Percentiles rank a stretch among this genome's conserved stretches.
These are phyloP conservation scores for Heliconius himera DNA, from an alignment of 1,140 invertebrate species.

Conservation along the genomic window DNA sequence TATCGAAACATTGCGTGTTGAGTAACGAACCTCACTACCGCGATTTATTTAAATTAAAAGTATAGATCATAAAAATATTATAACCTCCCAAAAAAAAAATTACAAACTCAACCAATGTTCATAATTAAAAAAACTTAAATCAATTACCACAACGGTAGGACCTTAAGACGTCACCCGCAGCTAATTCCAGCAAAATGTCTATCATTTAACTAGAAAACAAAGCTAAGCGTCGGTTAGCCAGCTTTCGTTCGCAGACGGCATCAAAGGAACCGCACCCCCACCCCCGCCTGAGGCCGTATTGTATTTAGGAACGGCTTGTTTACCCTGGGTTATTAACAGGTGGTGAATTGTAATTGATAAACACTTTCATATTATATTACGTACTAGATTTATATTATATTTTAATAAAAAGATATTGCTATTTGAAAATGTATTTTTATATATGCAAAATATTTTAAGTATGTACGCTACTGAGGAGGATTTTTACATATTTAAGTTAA, in stretches of 20 bases:
- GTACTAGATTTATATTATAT: neutral
- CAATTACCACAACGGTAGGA: neutral
- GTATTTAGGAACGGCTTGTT: constrained; percentile 52
- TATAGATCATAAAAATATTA: neutral
- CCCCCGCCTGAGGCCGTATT: constrained; percentile 52
- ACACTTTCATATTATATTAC: neutral
- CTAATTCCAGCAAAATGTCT: constrained; percentile 62
- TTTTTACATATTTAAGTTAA: neutral
- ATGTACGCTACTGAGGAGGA: too few species aligned
- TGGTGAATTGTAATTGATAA: constrained; percentile 32
- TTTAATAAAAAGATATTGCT: neutral
- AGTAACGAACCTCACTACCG: too few species aligned
- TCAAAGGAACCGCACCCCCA: constrained; percentile 68
- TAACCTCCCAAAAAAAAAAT: neutral
- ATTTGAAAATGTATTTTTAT: neutral
- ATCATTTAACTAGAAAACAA: constrained; percentile 72
- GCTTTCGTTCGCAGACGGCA: constrained; percentile 71
- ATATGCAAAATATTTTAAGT: too few species aligned
- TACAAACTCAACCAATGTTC: neutral
- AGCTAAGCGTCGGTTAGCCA: constrained; percentile 70
- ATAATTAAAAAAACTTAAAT: neutral
- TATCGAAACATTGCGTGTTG: too few species aligned
- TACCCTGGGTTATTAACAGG: constrained; percentile 37
- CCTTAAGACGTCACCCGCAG: constrained; percentile 52
- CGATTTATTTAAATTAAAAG: neutral